phyloP scores from a whole-genome alignment of 2,797 vertebrate species.

The Pogonophryne albipinna region DNA sequence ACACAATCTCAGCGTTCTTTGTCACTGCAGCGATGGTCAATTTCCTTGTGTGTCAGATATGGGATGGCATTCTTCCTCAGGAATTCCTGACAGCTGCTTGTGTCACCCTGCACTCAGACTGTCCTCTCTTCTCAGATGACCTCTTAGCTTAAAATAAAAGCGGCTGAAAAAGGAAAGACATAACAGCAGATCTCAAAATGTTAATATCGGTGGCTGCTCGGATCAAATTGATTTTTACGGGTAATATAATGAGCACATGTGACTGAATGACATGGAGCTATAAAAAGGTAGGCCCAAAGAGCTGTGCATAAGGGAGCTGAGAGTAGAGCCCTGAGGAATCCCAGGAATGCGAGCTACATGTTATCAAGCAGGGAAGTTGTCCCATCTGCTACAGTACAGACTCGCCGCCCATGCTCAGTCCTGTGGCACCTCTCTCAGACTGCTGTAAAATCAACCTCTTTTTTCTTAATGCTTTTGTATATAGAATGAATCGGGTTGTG shows the following conservation, averaged over 20 bases:
- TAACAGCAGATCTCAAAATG: constrained; percentile 54
- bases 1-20: constrained; percentile 75
- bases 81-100: constrained; percentile 68
- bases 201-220: constrained; percentile 37
- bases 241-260: constrained; percentile 46
- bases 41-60: constrained; percentile 58
- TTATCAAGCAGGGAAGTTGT: constrained; percentile 51
- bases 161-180: constrained; percentile 34
- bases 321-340: constrained; percentile 57
- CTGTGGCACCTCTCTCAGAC: constrained; percentile 35
- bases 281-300: constrained; percentile 44
- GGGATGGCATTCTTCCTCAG: constrained; percentile 55
- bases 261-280: constrained; percentile 42
- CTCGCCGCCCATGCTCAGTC: constrained; percentile 23
- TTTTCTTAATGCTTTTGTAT: constrained; percentile 19
- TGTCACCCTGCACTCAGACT: constrained; percentile 56
- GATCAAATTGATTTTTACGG: constrained; percentile 40
- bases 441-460: constrained; percentile 16
- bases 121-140: constrained; percentile 42
- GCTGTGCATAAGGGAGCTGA: constrained; percentile 33
- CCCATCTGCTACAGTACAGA: constrained; percentile 56
- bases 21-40: constrained; percentile 60
- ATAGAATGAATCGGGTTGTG: constrained; percentile 14
- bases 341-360: constrained; percentile 68
- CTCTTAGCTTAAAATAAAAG: constrained; percentile 30